These are phyloP conservation scores for Sprattus sprattus DNA, from an alignment of 2,113 vertebrate species.

Conservation along the genomic window DNA sequence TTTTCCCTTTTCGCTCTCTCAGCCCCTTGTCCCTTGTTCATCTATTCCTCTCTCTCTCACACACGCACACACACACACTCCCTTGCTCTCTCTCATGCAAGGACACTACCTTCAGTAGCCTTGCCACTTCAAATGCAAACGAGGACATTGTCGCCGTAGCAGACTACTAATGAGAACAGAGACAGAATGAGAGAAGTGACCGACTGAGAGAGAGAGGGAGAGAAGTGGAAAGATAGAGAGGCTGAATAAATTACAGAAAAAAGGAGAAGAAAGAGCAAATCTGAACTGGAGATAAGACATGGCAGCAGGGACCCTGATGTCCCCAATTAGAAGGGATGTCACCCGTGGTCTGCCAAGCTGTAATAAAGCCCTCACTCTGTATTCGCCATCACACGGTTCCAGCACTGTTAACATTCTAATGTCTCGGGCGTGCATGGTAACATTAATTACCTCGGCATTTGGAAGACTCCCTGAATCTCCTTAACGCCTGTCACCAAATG, in stretches of 20 bases:
- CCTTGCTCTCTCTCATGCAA: constrained; percentile 26
- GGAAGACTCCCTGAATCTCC: constrained; percentile 91
- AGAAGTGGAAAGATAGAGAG: constrained; percentile 49
- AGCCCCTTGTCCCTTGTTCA: neutral
- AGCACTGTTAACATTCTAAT: constrained; percentile 99
- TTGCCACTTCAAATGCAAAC: constrained; percentile 99
- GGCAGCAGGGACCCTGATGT: constrained; percentile 98
- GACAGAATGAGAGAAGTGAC: constrained; percentile 72
- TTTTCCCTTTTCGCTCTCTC: constrained; percentile 24
- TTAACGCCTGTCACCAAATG: constrained; percentile 92
- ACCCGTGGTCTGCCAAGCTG: constrained; percentile 90
- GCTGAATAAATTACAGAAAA: constrained; percentile 89
- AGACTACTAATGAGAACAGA: constrained; percentile 99
- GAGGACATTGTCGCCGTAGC: constrained; percentile 86
- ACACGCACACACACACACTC: constrained; percentile 37
- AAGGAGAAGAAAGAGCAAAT: constrained; percentile 59
- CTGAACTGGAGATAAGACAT: constrained; percentile 92
- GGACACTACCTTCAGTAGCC: constrained; percentile 80
- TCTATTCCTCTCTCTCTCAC: constrained; percentile 29
- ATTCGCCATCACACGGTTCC: constrained; percentile 97
- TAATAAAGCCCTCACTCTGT: constrained; percentile 99
- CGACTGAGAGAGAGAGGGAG: constrained; percentile 52
- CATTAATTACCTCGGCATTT: constrained; percentile 99
- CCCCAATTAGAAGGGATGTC: constrained; percentile 99
- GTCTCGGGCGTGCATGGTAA: constrained; percentile 94